These are phyloP conservation scores for Chymomyza fuscimana DNA, from an alignment of 2,888 invertebrate genomes.

Conservation along the genomic window DNA sequence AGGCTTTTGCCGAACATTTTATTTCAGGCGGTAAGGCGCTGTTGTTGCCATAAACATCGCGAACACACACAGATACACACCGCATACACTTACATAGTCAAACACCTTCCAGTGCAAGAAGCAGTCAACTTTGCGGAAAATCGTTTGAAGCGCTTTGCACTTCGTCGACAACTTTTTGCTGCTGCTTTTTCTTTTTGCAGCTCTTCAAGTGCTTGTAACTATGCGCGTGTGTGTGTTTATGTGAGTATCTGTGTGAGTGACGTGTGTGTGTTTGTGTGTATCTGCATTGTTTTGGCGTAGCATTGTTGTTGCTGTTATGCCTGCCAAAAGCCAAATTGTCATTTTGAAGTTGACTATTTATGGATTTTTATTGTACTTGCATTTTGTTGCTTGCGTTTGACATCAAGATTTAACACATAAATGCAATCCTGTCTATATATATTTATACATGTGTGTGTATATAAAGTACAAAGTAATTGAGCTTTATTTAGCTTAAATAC, in stretches of 20 bases:
- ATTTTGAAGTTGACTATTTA: constrained; percentile 52
- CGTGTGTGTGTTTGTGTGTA: constrained; percentile 13
- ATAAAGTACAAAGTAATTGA: not conserved
- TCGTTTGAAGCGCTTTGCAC: constrained; percentile 73
- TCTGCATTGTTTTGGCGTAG: constrained; percentile 26
- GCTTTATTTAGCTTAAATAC: not conserved
- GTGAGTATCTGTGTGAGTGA: constrained; percentile 9
- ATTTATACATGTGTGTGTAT: not conserved
- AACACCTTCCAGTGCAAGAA: constrained; percentile 69
- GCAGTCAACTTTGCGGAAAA: constrained; percentile 74
- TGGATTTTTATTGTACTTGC: constrained; percentile 28
- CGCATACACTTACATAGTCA: not conserved
- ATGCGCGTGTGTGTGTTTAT: constrained; percentile 3
- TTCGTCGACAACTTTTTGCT: constrained; percentile 68
- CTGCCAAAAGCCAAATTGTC: constrained; percentile 54
- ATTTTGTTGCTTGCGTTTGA: constrained; percentile 5
- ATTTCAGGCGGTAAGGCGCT: constrained; percentile 57
- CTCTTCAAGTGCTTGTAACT: constrained; percentile 42
- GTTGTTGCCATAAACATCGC: constrained; percentile 64
- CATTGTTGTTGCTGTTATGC: constrained; percentile 24
- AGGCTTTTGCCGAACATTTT: constrained; percentile 66
- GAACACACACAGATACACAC: constrained; percentile 36
- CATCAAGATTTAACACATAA: constrained; percentile 2
- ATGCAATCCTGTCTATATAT: not conserved
- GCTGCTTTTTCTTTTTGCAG: constrained; percentile 40